Conservation (phyloP, 2,113 vertebrate species). For the Pipa parva region DNA sequence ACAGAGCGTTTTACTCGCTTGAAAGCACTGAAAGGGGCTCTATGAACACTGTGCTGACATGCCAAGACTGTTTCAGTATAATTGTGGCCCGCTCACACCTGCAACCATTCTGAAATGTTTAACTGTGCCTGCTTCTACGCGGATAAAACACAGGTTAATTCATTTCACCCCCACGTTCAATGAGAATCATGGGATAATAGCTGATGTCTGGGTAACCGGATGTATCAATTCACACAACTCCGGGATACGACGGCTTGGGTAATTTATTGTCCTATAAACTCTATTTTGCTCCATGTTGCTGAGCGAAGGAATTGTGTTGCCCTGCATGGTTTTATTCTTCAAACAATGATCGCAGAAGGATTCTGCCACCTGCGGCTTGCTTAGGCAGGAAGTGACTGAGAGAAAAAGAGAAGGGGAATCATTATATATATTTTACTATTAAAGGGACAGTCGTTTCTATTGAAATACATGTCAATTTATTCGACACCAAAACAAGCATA, state of each 20-base stretch:
- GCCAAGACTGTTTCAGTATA: background rate
- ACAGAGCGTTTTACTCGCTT: background rate
- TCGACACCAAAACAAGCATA: background rate
- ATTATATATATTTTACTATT: conserved; percentile 24
- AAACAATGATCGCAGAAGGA: conserved; percentile 11
- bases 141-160: conserved; percentile 53
- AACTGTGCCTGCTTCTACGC: conserved; percentile 41
- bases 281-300: conserved; percentile 40
- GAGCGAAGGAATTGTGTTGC: conserved; percentile 8
- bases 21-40: background rate
- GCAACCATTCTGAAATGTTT: conserved; percentile 19
- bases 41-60: background rate
- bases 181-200: conserved; percentile 55
- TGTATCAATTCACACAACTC: conserved; percentile 47
- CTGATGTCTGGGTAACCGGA: conserved; percentile 50
- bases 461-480: conserved; percentile 11
- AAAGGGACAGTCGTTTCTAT: background rate
- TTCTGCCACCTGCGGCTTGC: conserved; percentile 36
- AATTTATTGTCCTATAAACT: conserved; percentile 55
- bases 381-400: background rate
- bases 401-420: background rate
- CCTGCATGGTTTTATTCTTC: conserved; percentile 38
- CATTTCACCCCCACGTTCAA: conserved; percentile 57
- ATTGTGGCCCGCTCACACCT: conserved; percentile 29
- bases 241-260: conserved; percentile 42